These are phyloP conservation scores for Caenorhabditis uteleia DNA, from an alignment of 2,888 invertebrate species.

Conservation along the genomic window DNA sequence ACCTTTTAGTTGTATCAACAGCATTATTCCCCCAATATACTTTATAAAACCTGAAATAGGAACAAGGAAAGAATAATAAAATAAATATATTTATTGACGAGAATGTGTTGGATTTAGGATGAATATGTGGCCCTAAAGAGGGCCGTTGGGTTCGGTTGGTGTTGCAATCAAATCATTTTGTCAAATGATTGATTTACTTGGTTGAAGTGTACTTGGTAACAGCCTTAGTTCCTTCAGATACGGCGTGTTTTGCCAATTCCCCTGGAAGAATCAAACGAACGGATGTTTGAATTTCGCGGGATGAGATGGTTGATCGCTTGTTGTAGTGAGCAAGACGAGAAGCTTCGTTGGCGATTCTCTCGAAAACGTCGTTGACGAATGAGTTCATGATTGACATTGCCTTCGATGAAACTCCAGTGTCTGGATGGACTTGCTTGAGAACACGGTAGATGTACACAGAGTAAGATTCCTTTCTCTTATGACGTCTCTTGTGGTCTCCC, in stretches of 20 bases:
- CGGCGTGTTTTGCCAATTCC: constrained; percentile 43
- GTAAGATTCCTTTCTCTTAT: constrained; percentile 64
- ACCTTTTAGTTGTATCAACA: too few relatives aligned
- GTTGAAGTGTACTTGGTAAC: constrained; percentile 43
- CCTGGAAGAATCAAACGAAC: constrained; percentile 30
- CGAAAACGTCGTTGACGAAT: constrained; percentile 80
- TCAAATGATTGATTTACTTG: constrained; percentile 19
- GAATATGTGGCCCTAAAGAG: constrained; percentile 59
- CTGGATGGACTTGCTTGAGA: constrained; percentile 75
- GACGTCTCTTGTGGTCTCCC: constrained; percentile 67
- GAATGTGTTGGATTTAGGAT: too few relatives aligned
- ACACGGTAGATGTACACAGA: constrained; percentile 76
- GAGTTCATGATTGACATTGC: constrained; percentile 81
- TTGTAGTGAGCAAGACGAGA: constrained; percentile 76
- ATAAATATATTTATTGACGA: too few relatives aligned
- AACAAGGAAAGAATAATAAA: too few relatives aligned
- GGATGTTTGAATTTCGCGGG: constrained; percentile 76
- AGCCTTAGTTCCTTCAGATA: constrained; percentile 43
- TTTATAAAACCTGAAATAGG: too few relatives aligned
- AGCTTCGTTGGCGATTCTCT: constrained; percentile 76
- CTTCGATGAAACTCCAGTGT: constrained; percentile 78
- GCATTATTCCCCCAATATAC: too few relatives aligned
- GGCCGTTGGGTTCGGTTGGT: constrained; percentile 62
- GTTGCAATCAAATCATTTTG: too few relatives aligned
- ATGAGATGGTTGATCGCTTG: constrained; percentile 77